Evolutionary conservation across 2,113 vertebrate genomes (phyloP).

Genomic region (Blennius ocellaris): DNA sequence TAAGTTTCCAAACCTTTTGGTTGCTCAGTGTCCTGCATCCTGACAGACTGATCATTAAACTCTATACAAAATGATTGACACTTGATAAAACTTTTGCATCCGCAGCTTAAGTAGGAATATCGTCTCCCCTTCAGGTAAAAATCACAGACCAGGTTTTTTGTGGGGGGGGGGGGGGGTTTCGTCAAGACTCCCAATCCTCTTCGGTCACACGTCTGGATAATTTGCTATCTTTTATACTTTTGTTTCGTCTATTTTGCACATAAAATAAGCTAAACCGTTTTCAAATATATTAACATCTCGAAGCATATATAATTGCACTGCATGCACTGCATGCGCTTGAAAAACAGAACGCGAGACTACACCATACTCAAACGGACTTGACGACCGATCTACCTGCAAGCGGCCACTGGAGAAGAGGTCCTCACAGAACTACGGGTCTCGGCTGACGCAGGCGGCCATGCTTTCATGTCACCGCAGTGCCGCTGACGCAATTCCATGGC

Average conservation of each 20-base stretch:
- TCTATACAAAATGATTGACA: no score
- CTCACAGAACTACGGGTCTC: no score
- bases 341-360: neutral
- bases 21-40: no score
- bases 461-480: neutral
- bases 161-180: no score
- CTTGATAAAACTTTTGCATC: no score
- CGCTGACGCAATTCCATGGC: no score
- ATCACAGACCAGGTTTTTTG: neutral
- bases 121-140: neutral
- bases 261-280: neutral
- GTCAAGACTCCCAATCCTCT: neutral
- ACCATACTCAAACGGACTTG: conserved; percentile 2
- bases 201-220: neutral
- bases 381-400: neutral
- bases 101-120: neutral
- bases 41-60: no score
- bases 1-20: no score
- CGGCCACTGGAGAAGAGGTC: no score
- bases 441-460: neutral
- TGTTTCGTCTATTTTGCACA: neutral
- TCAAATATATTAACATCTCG: neutral
- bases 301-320: neutral
- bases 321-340: conserved; percentile 7
- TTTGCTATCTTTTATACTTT: neutral